These are phyloP conservation scores for Exephanes ischioxanthus DNA, from an alignment of 2,888 invertebrate genomes.

Conservation along the genomic window DNA sequence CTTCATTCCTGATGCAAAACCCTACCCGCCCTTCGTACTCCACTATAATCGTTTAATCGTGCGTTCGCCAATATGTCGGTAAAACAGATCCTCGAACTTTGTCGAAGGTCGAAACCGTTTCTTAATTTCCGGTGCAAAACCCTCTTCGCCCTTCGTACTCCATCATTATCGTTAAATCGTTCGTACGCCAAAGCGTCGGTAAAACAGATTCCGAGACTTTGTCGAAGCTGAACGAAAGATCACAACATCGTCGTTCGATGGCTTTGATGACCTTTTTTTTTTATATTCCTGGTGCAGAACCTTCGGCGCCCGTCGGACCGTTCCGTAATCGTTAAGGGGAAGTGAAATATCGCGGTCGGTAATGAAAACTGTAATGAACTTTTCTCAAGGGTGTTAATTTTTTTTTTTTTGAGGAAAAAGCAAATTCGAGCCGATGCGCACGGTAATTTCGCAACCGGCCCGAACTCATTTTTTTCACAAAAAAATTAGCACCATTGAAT, in stretches of 20 bases:
- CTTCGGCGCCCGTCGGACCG: too few species aligned
- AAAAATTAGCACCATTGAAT: too few species aligned
- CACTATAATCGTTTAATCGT: conserved; percentile 24
- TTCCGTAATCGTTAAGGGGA: too few species aligned
- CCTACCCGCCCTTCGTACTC: not conserved
- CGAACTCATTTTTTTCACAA: too few species aligned
- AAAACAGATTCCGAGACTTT: too few species aligned
- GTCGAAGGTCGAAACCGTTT: not conserved
- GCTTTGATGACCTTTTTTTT: not conserved
- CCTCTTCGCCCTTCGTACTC: not conserved
- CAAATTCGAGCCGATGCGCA: too few species aligned
- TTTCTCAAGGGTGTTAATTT: too few species aligned
- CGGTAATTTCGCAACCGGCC: too few species aligned
- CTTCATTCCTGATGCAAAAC: not conserved
- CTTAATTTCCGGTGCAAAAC: not conserved
- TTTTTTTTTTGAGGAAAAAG: too few species aligned
- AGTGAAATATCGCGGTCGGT: too few species aligned
- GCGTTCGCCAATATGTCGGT: not conserved
- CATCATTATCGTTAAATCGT: conserved; percentile 26
- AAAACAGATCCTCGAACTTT: conserved; percentile 14
- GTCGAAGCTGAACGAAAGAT: not conserved
- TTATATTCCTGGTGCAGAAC: not conserved
- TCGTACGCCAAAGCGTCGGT: not conserved
- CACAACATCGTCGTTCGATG: too few species aligned
- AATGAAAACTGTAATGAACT: too few species aligned